Percentiles rank a stretch among this genome's conserved stretches.
Conservation (phyloP, 2,113 vertebrate species). For the Numida meleagris region DNA sequence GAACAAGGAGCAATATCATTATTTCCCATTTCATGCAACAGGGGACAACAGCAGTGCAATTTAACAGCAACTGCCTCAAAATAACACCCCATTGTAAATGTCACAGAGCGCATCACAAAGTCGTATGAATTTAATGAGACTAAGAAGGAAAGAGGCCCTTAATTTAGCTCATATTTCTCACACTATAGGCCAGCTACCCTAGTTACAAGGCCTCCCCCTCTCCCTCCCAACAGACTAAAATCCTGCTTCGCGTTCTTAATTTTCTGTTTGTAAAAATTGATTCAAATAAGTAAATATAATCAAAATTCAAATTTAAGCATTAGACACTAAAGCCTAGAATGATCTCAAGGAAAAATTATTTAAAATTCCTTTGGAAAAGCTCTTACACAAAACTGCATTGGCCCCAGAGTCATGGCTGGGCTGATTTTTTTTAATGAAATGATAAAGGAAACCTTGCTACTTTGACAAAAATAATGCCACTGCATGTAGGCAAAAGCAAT, state of each 20-base stretch:
- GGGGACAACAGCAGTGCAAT: neutral
- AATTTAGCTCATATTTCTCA: neutral
- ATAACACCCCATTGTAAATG: neutral
- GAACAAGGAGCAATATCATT: neutral
- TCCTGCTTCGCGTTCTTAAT: neutral
- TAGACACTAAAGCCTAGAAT: neutral
- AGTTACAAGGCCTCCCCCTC: neutral
- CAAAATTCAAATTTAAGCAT: neutral
- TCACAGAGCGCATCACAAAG: neutral
- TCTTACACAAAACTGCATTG: neutral
- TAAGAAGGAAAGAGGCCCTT: neutral
- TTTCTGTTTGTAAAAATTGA: neutral
- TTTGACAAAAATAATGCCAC: neutral
- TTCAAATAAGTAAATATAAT: neutral
- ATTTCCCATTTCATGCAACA: neutral
- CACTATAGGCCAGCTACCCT: neutral
- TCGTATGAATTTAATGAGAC: neutral
- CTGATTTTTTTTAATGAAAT: neutral
- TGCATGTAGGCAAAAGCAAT: neutral
- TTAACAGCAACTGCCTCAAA: neutral
- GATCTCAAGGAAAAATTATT: neutral
- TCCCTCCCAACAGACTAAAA: neutral
- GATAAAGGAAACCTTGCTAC: neutral
- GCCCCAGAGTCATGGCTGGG: neutral
- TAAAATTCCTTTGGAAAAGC: neutral